Percentiles rank a stretch among this genome's conserved stretches.
Conservation (phyloP, 1,140 invertebrate species). For the Epicauta chinensis region DNA sequence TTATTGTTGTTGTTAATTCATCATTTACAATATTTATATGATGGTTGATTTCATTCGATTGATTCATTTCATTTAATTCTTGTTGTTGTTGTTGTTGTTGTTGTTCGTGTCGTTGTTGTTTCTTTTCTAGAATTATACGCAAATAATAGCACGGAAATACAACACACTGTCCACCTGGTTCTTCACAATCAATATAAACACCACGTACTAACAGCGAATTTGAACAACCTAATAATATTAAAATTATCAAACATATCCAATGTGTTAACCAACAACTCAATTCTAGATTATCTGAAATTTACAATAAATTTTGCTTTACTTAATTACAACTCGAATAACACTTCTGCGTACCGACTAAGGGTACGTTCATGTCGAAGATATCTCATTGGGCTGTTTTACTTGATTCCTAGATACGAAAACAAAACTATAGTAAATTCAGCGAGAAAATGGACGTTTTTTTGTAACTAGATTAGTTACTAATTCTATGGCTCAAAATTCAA, state of each 20-base stretch:
- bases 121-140: constrained; percentile 64
- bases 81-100: constrained; percentile 25
- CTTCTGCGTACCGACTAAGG: too few species aligned
- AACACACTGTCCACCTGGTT: constrained; percentile 70
- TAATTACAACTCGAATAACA: too few species aligned
- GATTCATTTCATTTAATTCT: constrained; percentile 8
- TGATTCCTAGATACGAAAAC: too few species aligned
- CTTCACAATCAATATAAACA: constrained; percentile 78
- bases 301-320: too few species aligned
- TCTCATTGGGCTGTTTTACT: too few species aligned
- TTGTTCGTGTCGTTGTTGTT: constrained; percentile 52
- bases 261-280: constrained; percentile 74
- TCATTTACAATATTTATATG: constrained; percentile 6
- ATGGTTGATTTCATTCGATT: constrained; percentile 33
- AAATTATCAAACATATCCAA: constrained; percentile 61
- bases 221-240: constrained; percentile 74
- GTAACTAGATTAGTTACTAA: too few species aligned
- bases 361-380: too few species aligned
- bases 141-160: constrained; percentile 76
- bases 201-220: constrained; percentile 77
- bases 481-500: too few species aligned
- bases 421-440: too few species aligned
- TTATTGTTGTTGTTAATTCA: not conserved
- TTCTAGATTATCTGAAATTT: constrained; percentile 57
- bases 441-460: too few species aligned